These are phyloP conservation scores for Zapornia atra DNA, from an alignment of 2,113 vertebrate species.

Conservation along the genomic window DNA sequence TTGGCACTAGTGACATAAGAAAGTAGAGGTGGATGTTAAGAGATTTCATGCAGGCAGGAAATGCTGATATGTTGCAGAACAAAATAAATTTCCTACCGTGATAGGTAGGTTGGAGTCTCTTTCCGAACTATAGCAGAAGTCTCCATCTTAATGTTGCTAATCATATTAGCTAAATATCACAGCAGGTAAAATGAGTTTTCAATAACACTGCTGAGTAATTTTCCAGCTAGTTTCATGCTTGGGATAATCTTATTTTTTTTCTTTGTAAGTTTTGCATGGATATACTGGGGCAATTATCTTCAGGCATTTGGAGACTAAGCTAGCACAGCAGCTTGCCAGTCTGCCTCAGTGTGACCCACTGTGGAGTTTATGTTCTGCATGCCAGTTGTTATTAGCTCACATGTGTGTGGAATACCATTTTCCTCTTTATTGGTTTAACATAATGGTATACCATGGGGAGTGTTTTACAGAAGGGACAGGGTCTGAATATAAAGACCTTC, in stretches of 20 bases:
- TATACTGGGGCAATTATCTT: constrained; percentile 54
- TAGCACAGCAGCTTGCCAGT: constrained; percentile 60
- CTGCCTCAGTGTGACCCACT: constrained; percentile 43
- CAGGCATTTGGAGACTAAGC: constrained; percentile 60
- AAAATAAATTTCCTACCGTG: constrained; percentile 18
- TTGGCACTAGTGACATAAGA: background rate
- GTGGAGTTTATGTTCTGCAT: constrained; percentile 70
- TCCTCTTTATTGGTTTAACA: constrained; percentile 62
- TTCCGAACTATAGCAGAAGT: constrained; percentile 31
- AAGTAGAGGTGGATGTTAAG: background rate
- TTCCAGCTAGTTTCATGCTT: constrained; percentile 55
- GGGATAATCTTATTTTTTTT: constrained; percentile 63
- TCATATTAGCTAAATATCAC: constrained; percentile 60
- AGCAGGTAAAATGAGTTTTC: constrained; percentile 60
- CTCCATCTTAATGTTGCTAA: background rate
- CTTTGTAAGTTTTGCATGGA: constrained; percentile 60
- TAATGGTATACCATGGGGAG: constrained; percentile 32
- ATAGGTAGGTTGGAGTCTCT: background rate
- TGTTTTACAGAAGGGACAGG: constrained; percentile 19
- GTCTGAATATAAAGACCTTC: constrained; percentile 6
- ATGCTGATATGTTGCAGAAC: background rate
- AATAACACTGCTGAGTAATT: constrained; percentile 55
- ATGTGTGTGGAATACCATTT: constrained; percentile 54
- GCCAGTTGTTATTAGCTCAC: constrained; percentile 71
- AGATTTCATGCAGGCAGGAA: background rate